A percentile compares a stretch with the other conserved stretches of the same genome.
Conservation (phyloP, 2,888 invertebrate species). For the Drosophila neotestacea region DNA sequence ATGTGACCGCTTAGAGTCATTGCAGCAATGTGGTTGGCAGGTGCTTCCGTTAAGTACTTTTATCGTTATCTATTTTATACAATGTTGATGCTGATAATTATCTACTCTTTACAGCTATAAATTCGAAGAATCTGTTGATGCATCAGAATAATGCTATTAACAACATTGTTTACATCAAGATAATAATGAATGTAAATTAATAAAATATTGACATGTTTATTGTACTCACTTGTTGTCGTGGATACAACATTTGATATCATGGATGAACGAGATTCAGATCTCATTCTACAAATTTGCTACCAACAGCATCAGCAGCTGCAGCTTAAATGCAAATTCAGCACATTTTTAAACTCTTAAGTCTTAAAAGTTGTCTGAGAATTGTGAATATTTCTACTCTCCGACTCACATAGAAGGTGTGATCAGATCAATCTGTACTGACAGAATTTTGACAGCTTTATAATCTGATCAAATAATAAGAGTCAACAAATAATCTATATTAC, state of each 20-base stretch:
- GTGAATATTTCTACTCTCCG: conserved; percentile 45
- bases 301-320: conserved; percentile 13
- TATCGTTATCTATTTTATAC: conserved; percentile 8
- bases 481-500: no score
- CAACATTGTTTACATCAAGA: conserved; percentile 6
- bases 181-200: conserved; percentile 7
- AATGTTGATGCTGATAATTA: background rate
- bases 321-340: conserved; percentile 41
- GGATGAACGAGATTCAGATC: conserved; percentile 23
- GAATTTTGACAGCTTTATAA: no score
- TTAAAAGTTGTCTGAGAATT: conserved; percentile 40
- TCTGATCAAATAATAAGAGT: no score
- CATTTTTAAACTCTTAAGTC: conserved; percentile 23
- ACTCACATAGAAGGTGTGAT: conserved; percentile 37
- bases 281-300: background rate
- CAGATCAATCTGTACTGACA: conserved; percentile 25
- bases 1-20: conserved; percentile 30
- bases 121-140: conserved; percentile 13
- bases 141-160: conserved; percentile 11
- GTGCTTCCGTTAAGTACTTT: conserved; percentile 45
- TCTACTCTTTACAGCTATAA: background rate
- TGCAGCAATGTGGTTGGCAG: conserved; percentile 32
- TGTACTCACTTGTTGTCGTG: conserved; percentile 7
- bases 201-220: conserved; percentile 9
- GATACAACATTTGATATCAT: conserved; percentile 20